Evolutionary conservation across 2,797 vertebrate species (phyloP).

Genomic region (Enteromius treurensis): DNA sequence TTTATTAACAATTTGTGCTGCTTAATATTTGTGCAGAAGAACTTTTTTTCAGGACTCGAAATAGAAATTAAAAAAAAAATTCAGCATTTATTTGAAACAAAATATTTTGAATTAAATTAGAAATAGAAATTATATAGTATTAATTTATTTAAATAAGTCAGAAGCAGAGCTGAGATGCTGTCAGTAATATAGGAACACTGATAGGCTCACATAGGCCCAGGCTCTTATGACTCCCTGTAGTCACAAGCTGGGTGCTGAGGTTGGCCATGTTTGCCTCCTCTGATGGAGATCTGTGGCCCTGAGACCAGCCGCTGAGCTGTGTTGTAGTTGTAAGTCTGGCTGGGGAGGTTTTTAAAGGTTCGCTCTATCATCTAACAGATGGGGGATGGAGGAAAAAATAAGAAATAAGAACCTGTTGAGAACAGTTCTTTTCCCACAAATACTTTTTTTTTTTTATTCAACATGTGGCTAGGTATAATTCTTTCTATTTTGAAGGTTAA

Average conservation of each 20-base stretch:
- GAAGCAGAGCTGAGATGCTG: not conserved
- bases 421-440: not conserved
- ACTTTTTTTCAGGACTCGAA: no score
- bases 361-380: not conserved
- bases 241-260: not conserved
- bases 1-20: no score
- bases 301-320: not conserved
- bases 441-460: conserved; percentile 45
- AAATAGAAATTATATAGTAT: not conserved
- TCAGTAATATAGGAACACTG: not conserved
- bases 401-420: conserved; percentile 19
- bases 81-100: not conserved
- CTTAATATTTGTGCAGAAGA: no score
- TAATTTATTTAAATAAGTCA: not conserved
- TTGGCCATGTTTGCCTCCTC: conserved; percentile 13
- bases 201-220: not conserved
- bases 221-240: conserved; percentile 8
- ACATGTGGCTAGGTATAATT: conserved; percentile 74
- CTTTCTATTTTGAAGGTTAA: conserved; percentile 79
- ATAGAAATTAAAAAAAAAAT: no score
- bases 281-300: conserved; percentile 19
- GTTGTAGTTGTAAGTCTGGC: not conserved
- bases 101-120: not conserved
- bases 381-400: not conserved
- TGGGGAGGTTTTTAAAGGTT: not conserved